These are phyloP conservation scores for Cavia aperea DNA, from an alignment of 2,113 vertebrate species.

Conservation along the genomic window DNA sequence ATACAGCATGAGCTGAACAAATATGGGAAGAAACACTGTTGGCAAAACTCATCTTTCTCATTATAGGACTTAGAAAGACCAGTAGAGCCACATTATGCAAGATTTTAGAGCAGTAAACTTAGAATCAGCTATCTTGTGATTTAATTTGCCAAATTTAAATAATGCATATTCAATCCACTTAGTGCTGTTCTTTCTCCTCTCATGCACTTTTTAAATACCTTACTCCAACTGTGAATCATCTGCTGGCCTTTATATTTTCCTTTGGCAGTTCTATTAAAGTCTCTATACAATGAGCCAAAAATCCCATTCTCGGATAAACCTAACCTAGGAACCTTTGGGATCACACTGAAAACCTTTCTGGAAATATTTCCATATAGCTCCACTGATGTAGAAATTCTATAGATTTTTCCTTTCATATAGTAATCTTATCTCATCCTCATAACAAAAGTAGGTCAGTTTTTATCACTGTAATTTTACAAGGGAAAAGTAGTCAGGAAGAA, in stretches of 20 bases:
- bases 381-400: neutral
- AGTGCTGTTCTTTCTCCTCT: constrained; percentile 35
- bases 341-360: neutral
- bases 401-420: neutral
- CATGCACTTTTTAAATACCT: constrained; percentile 26
- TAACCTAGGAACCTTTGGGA: constrained; percentile 10
- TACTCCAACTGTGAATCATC: constrained; percentile 46
- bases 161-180: constrained; percentile 46
- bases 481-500: constrained; percentile 5
- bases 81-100: neutral
- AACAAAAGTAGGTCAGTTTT: constrained; percentile 16
- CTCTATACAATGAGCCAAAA: constrained; percentile 47
- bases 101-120: constrained; percentile 14
- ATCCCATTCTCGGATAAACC: neutral
- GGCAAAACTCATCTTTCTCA: neutral
- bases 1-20: constrained; percentile 7
- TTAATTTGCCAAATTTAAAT: constrained; percentile 61
- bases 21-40: constrained; percentile 11
- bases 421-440: neutral
- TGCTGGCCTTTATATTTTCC: constrained; percentile 18
- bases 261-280: constrained; percentile 27
- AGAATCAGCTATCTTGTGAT: constrained; percentile 29
- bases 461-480: constrained; percentile 27
- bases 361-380: neutral
- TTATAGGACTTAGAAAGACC: constrained; percentile 7